phyloP scores from a whole-genome alignment of 2,113 vertebrate genomes.

The Lophotis ruficrista region DNA sequence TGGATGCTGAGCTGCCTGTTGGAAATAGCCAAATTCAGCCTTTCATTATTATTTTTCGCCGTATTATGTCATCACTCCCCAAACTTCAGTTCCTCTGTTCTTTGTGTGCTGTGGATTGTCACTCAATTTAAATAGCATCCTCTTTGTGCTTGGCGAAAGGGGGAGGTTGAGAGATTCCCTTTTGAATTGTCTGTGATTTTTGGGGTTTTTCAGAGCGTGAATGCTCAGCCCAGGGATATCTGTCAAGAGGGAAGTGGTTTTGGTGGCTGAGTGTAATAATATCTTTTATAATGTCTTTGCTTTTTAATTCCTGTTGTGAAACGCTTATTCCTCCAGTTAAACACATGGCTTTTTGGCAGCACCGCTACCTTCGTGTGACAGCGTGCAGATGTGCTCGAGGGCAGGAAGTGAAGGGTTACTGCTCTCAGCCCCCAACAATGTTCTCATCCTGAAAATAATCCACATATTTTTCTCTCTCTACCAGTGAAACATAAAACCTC shows the following conservation, averaged over 20 bases:
- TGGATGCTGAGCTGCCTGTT: not conserved
- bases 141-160: not conserved
- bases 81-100: not conserved
- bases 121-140: not conserved
- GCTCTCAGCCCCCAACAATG: not conserved
- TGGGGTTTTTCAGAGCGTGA: not conserved
- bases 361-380: not conserved
- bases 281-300: too few relatives aligned
- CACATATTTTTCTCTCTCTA: not conserved
- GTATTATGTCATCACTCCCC: rapidly evolving
- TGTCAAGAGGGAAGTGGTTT: not conserved
- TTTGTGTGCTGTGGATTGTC: not conserved
- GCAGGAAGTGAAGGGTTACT: not conserved
- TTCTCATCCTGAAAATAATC: not conserved
- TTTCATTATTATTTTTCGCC: not conserved
- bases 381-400: not conserved
- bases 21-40: not conserved
- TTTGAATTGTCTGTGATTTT: not conserved
- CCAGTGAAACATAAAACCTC: not conserved
- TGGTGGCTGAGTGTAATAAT: not conserved
- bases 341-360: not conserved
- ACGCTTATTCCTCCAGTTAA: not conserved
- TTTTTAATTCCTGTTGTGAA: not conserved
- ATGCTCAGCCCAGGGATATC: not conserved
- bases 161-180: not conserved